These are phyloP conservation scores for Artemia franciscana DNA, from an alignment of 1,140 invertebrate genomes.

Conservation along the genomic window DNA sequence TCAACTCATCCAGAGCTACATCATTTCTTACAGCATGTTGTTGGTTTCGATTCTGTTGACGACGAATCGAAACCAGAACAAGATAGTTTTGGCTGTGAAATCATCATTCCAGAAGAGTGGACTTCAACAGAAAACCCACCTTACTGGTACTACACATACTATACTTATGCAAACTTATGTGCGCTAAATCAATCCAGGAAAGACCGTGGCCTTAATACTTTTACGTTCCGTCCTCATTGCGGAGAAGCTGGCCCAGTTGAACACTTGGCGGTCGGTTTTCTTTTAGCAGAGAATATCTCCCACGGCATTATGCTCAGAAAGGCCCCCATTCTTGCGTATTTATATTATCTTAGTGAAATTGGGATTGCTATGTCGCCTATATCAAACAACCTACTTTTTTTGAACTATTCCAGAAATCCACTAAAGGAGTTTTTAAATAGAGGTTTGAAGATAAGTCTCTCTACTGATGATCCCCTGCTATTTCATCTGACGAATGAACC, in stretches of 20 bases:
- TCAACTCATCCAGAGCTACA: constrained; percentile 77
- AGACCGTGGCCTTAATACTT: constrained; percentile 77
- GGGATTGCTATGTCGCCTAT: constrained; percentile 98
- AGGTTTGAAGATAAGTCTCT: constrained; percentile 78
- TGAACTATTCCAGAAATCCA: constrained; percentile 97
- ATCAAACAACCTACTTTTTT: constrained; percentile 93
- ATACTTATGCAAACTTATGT: constrained; percentile 89
- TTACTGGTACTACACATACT: constrained; percentile 95
- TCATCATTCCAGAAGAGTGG: constrained; percentile 60
- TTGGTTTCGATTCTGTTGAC: constrained; percentile 96
- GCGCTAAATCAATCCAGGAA: constrained; percentile 83
- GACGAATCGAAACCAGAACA: constrained; percentile 98
- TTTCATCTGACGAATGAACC: constrained; percentile 99
- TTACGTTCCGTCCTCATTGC: constrained; percentile 88
- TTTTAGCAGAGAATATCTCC: constrained; percentile 96
- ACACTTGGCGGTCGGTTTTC: constrained; percentile 84
- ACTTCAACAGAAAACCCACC: constrained; percentile 81
- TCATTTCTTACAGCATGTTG: constrained; percentile 68
- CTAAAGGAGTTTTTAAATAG: constrained; percentile 91
- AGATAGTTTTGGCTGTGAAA: constrained; percentile 69
- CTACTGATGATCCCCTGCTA: constrained; percentile 94
- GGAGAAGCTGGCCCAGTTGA: constrained; percentile 93
- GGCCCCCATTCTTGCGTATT: constrained; percentile 89
- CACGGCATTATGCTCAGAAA: constrained; percentile 89
- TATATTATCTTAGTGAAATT: constrained; percentile 94